These are phyloP conservation scores for Epinephelus moara DNA, from an alignment of 2,113 vertebrate genomes.

Conservation along the genomic window DNA sequence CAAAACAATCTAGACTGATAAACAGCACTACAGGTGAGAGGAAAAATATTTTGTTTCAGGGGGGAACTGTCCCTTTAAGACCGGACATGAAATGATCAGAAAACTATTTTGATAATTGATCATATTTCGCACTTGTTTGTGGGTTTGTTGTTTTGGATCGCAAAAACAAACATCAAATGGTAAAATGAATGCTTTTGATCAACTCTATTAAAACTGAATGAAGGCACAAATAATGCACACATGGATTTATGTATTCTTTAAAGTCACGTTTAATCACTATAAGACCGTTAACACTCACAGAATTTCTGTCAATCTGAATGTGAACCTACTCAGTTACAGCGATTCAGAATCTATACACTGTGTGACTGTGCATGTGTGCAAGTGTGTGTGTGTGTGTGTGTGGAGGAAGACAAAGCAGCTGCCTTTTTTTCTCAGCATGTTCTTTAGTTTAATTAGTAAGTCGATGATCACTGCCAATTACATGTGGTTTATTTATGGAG, in stretches of 20 bases:
- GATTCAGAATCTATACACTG: not conserved
- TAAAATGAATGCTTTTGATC: not conserved
- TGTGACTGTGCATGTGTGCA: not conserved
- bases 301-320: conserved; percentile 5
- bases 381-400: not conserved
- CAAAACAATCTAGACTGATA: too few species aligned
- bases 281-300: not conserved
- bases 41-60: too few species aligned
- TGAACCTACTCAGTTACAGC: not conserved
- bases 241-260: not conserved
- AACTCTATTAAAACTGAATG: not conserved
- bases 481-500: conserved; percentile 42
- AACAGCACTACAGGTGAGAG: too few species aligned
- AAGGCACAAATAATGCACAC: conserved; percentile 9
- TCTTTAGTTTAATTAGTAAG: conserved; percentile 1
- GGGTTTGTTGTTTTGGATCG: not conserved
- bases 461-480: conserved; percentile 50
- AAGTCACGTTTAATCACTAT: conserved; percentile 14
- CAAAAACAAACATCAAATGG: not conserved
- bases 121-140: not conserved
- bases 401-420: conserved; percentile 17
- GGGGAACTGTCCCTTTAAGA: not conserved
- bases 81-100: not conserved
- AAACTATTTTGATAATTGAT: not conserved
- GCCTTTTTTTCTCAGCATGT: not conserved